A percentile compares a stretch with the other conserved stretches of the same genome.
Evolutionary conservation across 2,113 vertebrate species (phyloP).

Genomic region (Heterotis niloticus): DNA sequence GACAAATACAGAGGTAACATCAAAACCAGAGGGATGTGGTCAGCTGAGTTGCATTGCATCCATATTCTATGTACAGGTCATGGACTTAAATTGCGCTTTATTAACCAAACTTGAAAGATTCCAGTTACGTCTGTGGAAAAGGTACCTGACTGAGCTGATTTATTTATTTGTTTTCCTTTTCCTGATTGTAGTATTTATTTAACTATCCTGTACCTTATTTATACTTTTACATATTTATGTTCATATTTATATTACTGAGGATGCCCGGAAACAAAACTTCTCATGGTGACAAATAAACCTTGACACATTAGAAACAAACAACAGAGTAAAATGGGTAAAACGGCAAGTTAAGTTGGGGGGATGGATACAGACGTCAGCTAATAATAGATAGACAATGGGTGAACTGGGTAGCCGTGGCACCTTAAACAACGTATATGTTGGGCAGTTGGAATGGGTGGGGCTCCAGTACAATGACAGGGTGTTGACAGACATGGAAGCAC

Average conservation of each 20-base stretch:
- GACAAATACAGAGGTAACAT: neutral
- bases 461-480: no score
- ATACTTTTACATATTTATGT: no score
- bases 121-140: neutral
- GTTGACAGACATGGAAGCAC: no score
- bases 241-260: no score
- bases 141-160: neutral
- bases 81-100: slow-evolving; percentile 9
- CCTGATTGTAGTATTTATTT: no score
- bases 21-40: neutral
- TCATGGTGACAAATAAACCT: neutral
- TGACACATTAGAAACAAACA: no score
- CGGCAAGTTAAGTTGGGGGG: neutral
- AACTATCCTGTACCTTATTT: no score
- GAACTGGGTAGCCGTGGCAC: no score
- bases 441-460: no score
- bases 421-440: no score
- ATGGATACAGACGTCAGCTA: neutral
- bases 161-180: neutral
- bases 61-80: neutral
- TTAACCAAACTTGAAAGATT: neutral
- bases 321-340: neutral
- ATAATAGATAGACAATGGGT: neutral
- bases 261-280: neutral
- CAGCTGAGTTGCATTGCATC: neutral